Evolutionary conservation across 2,797 vertebrate genomes (phyloP).

Genomic region (Champsocephalus gunnari): DNA sequence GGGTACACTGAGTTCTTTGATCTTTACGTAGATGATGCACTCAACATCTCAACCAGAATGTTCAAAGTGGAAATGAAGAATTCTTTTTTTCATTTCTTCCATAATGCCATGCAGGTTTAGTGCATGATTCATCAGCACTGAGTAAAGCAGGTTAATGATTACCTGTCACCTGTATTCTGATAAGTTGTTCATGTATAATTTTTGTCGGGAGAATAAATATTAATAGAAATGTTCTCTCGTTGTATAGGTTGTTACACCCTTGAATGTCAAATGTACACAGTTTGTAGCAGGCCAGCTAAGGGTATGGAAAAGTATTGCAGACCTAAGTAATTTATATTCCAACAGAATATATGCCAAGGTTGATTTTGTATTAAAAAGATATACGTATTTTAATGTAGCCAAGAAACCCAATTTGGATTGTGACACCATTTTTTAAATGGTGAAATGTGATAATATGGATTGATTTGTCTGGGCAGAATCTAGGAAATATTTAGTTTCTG

Average conservation of each 20-base stretch:
- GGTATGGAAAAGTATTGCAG: not conserved
- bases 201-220: constrained; percentile 33
- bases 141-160: constrained; percentile 61
- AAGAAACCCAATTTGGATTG: too few relatives aligned
- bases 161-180: constrained; percentile 51
- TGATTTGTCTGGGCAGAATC: not conserved
- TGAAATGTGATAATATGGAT: too few relatives aligned
- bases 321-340: not conserved
- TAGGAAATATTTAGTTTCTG: not conserved
- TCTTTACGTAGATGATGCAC: constrained; percentile 38
- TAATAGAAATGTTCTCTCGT: constrained; percentile 15
- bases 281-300: not conserved
- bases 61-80: constrained; percentile 29
- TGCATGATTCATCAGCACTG: constrained; percentile 40
- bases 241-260: not conserved
- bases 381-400: not conserved
- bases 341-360: not conserved
- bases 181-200: constrained; percentile 33
- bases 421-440: too few relatives aligned
- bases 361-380: not conserved
- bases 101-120: constrained; percentile 26
- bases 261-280: not conserved
- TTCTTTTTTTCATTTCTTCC: constrained; percentile 33
- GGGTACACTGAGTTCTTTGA: constrained; percentile 40
- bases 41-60: constrained; percentile 39